Conservation (phyloP, 2,888 invertebrate genomes). For the Salticus scenicus region DNA sequence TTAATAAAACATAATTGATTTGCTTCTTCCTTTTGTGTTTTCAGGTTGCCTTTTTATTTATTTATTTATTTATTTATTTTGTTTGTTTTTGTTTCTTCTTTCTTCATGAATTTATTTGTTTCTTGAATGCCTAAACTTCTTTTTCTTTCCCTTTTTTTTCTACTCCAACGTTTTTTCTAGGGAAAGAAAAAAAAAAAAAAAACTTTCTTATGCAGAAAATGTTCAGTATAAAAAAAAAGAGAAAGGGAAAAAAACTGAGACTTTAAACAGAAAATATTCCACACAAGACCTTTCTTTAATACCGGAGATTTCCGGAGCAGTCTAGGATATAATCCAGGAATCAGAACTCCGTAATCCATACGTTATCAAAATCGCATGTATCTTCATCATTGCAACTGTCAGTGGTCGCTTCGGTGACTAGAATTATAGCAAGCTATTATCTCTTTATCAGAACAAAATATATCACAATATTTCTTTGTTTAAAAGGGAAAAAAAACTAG, state of each 20-base stretch:
- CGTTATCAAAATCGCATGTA: slow-evolving; percentile 67
- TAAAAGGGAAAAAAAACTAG: not conserved
- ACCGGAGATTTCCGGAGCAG: slow-evolving; percentile 66
- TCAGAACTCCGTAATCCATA: slow-evolving; percentile 40
- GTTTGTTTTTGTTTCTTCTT: too few species aligned
- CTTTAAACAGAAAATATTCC: slow-evolving; percentile 59
- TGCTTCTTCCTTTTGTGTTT: too few species aligned
- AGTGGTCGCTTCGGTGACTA: slow-evolving; percentile 32
- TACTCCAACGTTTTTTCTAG: too few species aligned
- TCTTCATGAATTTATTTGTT: too few species aligned
- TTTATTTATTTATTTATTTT: too few species aligned
- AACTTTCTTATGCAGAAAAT: too few species aligned
- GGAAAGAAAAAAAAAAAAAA: too few species aligned
- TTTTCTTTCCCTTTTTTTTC: too few species aligned
- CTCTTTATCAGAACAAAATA: not conserved
- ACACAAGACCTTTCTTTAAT: slow-evolving; percentile 61
- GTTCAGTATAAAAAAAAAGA: too few species aligned
- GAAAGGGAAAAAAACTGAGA: slow-evolving; percentile 7
- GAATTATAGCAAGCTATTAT: slow-evolving; percentile 35
- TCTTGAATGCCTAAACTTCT: too few species aligned
- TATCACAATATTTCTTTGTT: slow-evolving; percentile 4
- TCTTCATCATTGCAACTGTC: slow-evolving; percentile 65
- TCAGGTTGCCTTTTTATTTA: too few species aligned
- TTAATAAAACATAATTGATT: too few species aligned
- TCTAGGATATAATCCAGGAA: slow-evolving; percentile 62